Base-by-base conservation (phyloP, 2,888 invertebrate genomes). In the Dioctria linearis region DNA sequence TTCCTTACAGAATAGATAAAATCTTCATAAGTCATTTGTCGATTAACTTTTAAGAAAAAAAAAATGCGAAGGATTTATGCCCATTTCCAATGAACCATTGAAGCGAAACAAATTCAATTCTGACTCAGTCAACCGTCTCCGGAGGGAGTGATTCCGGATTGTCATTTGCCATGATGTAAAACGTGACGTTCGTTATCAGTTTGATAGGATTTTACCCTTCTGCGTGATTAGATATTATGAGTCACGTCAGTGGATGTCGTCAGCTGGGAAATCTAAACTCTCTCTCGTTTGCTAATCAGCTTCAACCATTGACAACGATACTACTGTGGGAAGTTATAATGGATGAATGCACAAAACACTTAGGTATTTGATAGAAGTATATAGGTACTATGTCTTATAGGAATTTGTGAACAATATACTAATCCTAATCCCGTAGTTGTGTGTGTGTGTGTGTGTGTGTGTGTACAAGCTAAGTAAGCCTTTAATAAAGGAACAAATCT, bases 141-240 rank as follows among this genome's bases (percentile, higher is more conserved):
- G 25, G 46, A 25, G 25, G 67, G 39, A 51, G 4, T 54, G 25
- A 51, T 71, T 71, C 54, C 25, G 5, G 54, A 54, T n/a, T 71
- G 54, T 71, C 54, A 71, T 71, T 71, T 51, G 25, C 39, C 39
- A 51, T 71, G 71, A 71, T 40, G 54, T 71, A 37, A 71, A 54
- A 37, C 5, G 37, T 51, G 51, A 71, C 54, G 54, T 13, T 40
- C 71, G 71, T 51, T 71, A 71, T 71, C 49, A 46, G 37, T 71
- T 71, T 71, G 54, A 71, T 51, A 37, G 51, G 54, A 71, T 54
- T 71, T 54, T 13, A 71, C 37, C 71, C 54, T 71, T 54, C 49
- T 49, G 67, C 43, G 67, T 67, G 67, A 67, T 49, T 71, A 71
- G 40, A 54, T 71, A 71, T 71, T 37, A 71, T 51, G 71, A 71